phyloP scores from a whole-genome alignment of 2,113 vertebrate species.

The Geococcyx californianus region DNA sequence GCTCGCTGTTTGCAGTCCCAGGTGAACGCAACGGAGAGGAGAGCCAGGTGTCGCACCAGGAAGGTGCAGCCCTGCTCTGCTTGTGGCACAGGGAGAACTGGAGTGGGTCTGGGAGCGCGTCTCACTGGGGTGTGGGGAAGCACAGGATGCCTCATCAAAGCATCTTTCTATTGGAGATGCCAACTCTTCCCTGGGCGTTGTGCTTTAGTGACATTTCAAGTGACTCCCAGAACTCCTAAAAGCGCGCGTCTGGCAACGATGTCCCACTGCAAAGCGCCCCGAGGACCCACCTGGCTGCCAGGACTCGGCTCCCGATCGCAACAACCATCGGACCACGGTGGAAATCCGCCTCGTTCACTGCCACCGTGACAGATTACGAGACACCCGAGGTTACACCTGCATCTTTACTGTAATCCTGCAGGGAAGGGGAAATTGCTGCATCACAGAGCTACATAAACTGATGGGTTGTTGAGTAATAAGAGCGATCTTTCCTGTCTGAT shows the following conservation, averaged over 20 bases:
- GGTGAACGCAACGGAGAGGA: accelerated
- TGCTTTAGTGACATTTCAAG: not conserved
- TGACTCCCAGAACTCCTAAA: not conserved
- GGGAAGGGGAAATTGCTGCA: not conserved
- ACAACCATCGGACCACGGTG: accelerated
- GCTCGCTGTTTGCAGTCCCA: accelerated
- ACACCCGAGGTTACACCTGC: no score
- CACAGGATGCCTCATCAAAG: not conserved
- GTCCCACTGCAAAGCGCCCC: accelerated
- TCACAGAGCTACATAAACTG: not conserved
- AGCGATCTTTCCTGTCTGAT: not conserved
- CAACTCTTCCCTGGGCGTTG: not conserved
- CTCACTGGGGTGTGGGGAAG: not conserved
- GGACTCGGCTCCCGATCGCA: not conserved
- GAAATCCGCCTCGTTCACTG: not conserved
- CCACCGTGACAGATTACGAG: accelerated
- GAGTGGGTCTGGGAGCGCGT: not conserved
- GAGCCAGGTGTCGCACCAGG: accelerated
- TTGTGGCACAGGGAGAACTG: not conserved
- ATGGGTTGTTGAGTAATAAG: accelerated
- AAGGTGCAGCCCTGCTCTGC: not conserved
- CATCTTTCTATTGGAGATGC: not conserved
- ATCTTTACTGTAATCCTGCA: not conserved
- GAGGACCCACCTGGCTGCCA: not conserved
- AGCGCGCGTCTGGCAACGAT: accelerated